Base-by-base conservation (phyloP, 2,797 vertebrate species). In the Merluccius polli region DNA sequence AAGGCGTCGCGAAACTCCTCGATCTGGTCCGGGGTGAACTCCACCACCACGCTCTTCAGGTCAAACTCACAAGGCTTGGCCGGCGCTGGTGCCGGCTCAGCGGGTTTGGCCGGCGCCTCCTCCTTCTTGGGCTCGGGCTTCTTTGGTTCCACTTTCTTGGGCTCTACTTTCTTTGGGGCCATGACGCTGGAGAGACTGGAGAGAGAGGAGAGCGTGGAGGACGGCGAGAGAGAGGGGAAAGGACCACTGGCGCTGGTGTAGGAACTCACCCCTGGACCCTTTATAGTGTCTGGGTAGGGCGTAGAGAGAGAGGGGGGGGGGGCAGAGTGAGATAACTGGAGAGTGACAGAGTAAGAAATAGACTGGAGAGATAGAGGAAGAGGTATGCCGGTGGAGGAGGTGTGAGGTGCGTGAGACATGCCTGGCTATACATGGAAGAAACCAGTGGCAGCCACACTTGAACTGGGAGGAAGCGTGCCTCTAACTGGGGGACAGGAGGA, bases 1-100 rank as follows among this genome's bases (percentile, higher is more conserved):
- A 99, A 99, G 68, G 97, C 97, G 35, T 99, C 97, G 75, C 93
- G 93, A 92, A 98, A 99, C 87, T 99, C 97, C 85, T 95, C 59
- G 0, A 91, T 85, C 82, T 95, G 94, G 79, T 95, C 94, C 0
- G 91, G 75, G 0, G 71, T 87, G 87, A 94, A 95, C 69, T 94
- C 93, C 77, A 95, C 92, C 75, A 94, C 94, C 9, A 97, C 77
- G 31, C 92, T 95, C 85, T 94, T 96, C 82, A 96, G 94, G 75
- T 98, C 96, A 67, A 97, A 92, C 87, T 93, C 90, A 0, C 91
- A 89, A 1, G 95, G 92, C 81, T 93, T 94, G 77, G 88, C 59
- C 8, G 59, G 73, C 0, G 85, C 85, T 2, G 89, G 88, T 73
- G 89, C 90, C 0, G 91, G 81, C 27, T 92, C 91, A 0, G 89